Base-by-base conservation (phyloP, 2,797 vertebrate genomes). In the Lepidocolaptes lacrymiger region DNA sequence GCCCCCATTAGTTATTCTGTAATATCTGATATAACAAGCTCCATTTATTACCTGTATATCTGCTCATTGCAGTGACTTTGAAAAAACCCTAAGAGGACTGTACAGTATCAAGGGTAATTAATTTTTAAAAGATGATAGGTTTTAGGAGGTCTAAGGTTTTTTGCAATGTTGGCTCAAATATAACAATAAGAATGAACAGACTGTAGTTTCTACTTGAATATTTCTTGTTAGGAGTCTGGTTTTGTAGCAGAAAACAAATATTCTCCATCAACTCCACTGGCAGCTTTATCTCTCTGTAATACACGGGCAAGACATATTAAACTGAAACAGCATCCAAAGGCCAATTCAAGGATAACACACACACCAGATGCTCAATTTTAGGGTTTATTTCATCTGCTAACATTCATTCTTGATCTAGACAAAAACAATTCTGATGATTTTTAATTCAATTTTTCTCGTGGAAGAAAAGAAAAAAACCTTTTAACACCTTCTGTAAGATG, bases 381-480 rank as follows among this genome's bases (percentile, higher is more conserved):
- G 90, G 92, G 91, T 98, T 98, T 98, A 98, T 98, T 98, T 97
- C 95, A 90, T 96, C 95, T 80, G 97, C 97, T 98, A 97, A 97
- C 96, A 97, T 97, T 97, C 98, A 97, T 93, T 97, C 97, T 96
- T 79, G 83, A 97, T 92, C 96, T 97, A 97, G 95, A 97, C 97
- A 97, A 95, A 97, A 97, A 97, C 97, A 97, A 96, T 96, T 66
- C 32, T 93, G 85, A 94, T 95, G 79, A 85, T 84, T 94, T 91
- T 87, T 87, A 93, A 91, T 79, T 95, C 67, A 59, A 84, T 95
- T 96, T 93, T 89, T 87, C 78, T 94, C 74, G 85, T 85, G 89
- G 96, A 97, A 93, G 95, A 92, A 96, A 95, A 92, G 59, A 95
- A 95, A 86, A 86, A 76, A 82, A 23, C 9, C 39, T 96, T 95